A percentile compares a stretch with the other conserved stretches of the same genome.
phyloP scores from a whole-genome alignment of 2,797 vertebrate genomes.

The Gobionotothen gibberifrons region DNA sequence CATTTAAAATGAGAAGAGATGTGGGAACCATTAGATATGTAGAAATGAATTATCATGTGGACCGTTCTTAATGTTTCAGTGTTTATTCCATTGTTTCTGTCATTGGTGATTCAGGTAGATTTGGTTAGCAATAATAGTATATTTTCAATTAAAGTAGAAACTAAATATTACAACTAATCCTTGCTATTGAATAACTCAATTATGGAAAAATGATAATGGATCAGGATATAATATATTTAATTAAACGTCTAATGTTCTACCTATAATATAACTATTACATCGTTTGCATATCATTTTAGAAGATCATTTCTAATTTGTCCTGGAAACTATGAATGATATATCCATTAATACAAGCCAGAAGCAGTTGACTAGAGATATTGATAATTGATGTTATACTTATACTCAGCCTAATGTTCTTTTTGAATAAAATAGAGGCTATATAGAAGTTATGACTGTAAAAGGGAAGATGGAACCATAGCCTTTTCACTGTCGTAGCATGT shows the following conservation, averaged over 20 bases:
- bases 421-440: conserved; percentile 11
- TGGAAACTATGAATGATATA: background rate
- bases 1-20: background rate
- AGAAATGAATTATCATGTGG: background rate
- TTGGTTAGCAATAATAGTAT: background rate
- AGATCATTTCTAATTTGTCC: background rate
- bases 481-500: background rate
- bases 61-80: background rate
- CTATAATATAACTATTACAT: background rate
- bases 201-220: background rate
- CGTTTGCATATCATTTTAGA: background rate
- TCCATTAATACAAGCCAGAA: conserved; percentile 2
- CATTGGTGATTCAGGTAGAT: background rate
- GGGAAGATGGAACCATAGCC: background rate
- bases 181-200: background rate
- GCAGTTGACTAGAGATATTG: conserved; percentile 25
- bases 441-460: conserved; percentile 1
- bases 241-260: background rate
- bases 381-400: background rate
- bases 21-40: background rate
- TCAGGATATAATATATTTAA: background rate
- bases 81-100: background rate
- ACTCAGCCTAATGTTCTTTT: conserved; percentile 9
- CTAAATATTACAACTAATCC: background rate
- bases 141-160: background rate